Evolutionary conservation across 2,888 invertebrate species (phyloP), one percentile per base, ranked within the genome.

Genomic region (Glyphotaelius pellucidus): DNA sequence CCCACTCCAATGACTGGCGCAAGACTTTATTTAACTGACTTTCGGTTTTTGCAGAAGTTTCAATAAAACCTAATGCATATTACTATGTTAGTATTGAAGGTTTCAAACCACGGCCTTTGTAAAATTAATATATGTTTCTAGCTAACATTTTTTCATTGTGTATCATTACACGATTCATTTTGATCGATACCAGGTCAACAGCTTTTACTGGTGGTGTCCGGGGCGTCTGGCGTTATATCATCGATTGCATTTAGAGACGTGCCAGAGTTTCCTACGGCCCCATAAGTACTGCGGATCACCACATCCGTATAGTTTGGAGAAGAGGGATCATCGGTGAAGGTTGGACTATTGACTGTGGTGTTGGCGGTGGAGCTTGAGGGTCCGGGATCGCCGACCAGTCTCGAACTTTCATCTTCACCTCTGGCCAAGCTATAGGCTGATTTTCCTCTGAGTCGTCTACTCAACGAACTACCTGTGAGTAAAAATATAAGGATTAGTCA

Each of bases 391-490:
- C 94, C 94, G 92, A 96, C 95, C n/a, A 96, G 94, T 86, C 96
- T 94, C 1, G 96, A 95, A 94, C 96, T 97, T 94, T 97, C 97
- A 92, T 97, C 97, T 88, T 96, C 96, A 0, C 98, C 97, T 94
- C 97, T 96, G 1, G 98, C 96, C 95, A 98, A 96, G 93, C 97
- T 97, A 95, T 98, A 98, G 95, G 97, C 97, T 89, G 97, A 97
- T 93, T 98, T 97, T n/a, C 98, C 98, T 90, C 98, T 96, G 93
- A 98, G 97, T 93, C 98, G 96, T 84, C 98, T 96, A 94, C 98
- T 98, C 93, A 98, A 96, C 30, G 98, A 97, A 94, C 98, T 98
- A 94, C 97, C 97, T 97, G 94, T 67, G 94, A 93, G 92, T 90
- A n/a, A 81, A 89, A 87, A 25, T 88, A 91, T 30, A 80, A 79